Conservation (phyloP, 2,113 vertebrate genomes). For the Nesogale talazaci region DNA sequence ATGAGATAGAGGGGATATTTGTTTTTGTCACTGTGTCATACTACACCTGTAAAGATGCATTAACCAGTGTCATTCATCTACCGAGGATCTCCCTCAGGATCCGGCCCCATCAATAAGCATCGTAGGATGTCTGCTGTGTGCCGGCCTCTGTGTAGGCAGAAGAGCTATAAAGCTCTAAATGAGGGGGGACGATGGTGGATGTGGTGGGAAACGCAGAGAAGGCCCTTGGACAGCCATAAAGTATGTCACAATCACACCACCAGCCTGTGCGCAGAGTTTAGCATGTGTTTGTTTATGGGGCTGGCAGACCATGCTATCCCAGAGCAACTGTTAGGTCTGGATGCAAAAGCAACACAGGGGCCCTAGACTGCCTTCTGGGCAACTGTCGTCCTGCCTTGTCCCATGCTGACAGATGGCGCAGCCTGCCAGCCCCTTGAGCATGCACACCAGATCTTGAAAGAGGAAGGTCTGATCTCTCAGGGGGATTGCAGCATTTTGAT, state of each 20-base stretch:
- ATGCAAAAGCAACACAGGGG: neutral
- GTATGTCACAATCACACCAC: neutral
- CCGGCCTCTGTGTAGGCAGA: neutral
- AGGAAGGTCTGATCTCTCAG: neutral
- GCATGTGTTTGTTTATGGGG: neutral
- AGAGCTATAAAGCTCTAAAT: neutral
- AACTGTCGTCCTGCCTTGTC: too few species aligned
- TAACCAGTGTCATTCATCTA: constrained; percentile 14
- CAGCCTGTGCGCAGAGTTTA: neutral
- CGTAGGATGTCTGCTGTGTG: neutral
- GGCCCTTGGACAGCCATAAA: neutral
- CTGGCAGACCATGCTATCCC: neutral
- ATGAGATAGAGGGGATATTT: constrained; percentile 24
- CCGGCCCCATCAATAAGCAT: neutral
- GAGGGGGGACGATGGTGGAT: too few species aligned
- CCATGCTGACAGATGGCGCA: neutral
- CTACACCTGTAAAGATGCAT: constrained; percentile 31
- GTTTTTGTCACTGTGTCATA: constrained; percentile 40
- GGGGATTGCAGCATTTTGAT: neutral
- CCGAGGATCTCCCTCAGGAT: neutral
- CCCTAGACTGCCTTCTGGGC: neutral
- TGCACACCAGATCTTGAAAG: neutral
- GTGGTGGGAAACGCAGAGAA: neutral
- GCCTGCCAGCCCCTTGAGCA: neutral
- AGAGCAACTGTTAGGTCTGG: neutral